These are phyloP conservation scores for Standfussiana lucernea DNA, from an alignment of 2,888 invertebrate species.

Conservation along the genomic window DNA sequence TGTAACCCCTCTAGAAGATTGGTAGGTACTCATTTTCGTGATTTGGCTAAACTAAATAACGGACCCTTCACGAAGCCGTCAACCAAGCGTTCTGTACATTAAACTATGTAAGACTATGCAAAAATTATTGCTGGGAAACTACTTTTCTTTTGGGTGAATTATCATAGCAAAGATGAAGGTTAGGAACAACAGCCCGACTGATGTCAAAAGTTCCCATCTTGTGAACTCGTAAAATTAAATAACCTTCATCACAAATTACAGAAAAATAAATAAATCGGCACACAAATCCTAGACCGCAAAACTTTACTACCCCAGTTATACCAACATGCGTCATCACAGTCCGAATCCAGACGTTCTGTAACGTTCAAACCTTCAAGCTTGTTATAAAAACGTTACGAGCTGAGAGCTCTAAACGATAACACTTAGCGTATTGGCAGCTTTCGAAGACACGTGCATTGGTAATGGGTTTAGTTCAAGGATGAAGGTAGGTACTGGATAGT, in stretches of 20 bases:
- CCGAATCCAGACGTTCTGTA: conserved; percentile 11
- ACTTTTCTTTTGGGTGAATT: too few species aligned
- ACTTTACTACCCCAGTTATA: conserved; percentile 3
- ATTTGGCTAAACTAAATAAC: too few species aligned
- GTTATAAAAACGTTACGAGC: conserved; percentile 49
- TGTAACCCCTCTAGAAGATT: too few species aligned
- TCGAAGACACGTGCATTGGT: conserved; percentile 34
- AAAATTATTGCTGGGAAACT: too few species aligned
- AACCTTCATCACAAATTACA: not conserved
- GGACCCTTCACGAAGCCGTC: too few species aligned
- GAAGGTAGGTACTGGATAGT: not conserved
- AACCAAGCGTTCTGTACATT: too few species aligned
- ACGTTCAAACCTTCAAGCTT: conserved; percentile 34
- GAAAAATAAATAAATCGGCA: not conserved
- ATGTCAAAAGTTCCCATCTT: not conserved
- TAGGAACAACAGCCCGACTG: not conserved
- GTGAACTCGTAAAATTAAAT: too few species aligned
- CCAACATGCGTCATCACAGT: conserved; percentile 34
- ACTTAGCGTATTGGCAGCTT: conserved; percentile 53
- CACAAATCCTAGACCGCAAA: conserved; percentile 22
- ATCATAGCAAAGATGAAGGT: too few species aligned
- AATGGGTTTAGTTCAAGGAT: conserved; percentile 21
- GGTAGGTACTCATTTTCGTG: too few species aligned
- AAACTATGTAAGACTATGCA: too few species aligned
- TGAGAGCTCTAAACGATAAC: conserved; percentile 44